Evolutionary conservation across 2,797 vertebrate genomes (phyloP).

Genomic region (Sebastes cheni): DNA sequence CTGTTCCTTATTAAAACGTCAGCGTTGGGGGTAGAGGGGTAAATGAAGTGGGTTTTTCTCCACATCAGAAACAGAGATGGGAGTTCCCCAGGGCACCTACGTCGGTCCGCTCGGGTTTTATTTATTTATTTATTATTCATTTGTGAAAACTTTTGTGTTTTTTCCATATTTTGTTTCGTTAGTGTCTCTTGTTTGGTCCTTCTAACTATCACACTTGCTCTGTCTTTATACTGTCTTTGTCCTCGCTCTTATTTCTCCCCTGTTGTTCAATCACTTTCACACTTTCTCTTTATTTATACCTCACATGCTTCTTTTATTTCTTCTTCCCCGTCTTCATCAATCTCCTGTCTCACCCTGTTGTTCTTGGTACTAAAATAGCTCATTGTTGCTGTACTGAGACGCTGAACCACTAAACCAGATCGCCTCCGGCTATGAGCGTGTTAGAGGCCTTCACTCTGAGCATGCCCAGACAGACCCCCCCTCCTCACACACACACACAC

Average conservation of each 20-base stretch:
- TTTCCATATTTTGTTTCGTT: too few relatives aligned
- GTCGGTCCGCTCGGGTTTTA: background rate
- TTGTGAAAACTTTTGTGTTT: background rate
- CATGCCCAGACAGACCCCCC: slow-evolving; percentile 45
- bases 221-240: background rate
- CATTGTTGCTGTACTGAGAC: slow-evolving; percentile 30
- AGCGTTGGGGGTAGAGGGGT: background rate
- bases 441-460: slow-evolving; percentile 29
- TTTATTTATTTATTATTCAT: background rate
- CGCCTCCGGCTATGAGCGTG: slow-evolving; percentile 36
- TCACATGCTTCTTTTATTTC: background rate
- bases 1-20: slow-evolving; percentile 53
- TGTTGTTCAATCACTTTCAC: background rate
- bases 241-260: background rate
- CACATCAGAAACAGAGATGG: slow-evolving; percentile 29
- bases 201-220: background rate
- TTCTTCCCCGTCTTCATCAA: background rate
- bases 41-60: slow-evolving; percentile 22
- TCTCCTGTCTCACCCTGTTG: background rate
- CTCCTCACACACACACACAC: background rate
- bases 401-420: slow-evolving; percentile 42
- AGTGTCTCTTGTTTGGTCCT: background rate
- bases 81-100: slow-evolving; percentile 36
- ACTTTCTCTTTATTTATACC: background rate
- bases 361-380: slow-evolving; percentile 51